Evolutionary conservation across 2,113 vertebrate genomes (phyloP).

Genomic region (Tursiops truncatus): DNA sequence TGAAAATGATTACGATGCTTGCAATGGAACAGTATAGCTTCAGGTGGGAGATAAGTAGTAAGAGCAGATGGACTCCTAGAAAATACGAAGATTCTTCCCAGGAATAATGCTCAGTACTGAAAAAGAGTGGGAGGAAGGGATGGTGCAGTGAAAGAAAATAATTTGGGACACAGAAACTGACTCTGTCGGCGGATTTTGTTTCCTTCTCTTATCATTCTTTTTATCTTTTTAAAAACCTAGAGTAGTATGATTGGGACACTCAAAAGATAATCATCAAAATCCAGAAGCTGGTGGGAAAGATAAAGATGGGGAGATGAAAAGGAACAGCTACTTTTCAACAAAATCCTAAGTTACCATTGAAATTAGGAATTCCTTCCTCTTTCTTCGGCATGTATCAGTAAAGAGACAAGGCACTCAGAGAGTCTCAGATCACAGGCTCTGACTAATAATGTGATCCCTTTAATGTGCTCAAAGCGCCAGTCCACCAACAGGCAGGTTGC

Average conservation of each 20-base stretch:
- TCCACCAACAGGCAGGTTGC: not conserved
- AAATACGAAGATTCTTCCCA: constrained; percentile 24
- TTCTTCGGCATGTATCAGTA: accelerated
- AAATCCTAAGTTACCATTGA: not conserved
- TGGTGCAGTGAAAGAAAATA: not conserved
- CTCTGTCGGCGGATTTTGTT: not conserved
- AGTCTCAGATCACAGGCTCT: not conserved
- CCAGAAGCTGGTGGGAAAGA: not conserved
- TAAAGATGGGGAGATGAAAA: not conserved
- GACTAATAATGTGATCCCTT: not conserved
- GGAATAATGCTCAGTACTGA: not conserved
- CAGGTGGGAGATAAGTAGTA: constrained; percentile 52
- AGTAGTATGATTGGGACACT: not conserved
- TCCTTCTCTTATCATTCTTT: not conserved
- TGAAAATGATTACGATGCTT: constrained; percentile 60
- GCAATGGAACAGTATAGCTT: constrained; percentile 46
- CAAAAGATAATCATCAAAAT: not conserved
- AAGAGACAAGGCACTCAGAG: not conserved
- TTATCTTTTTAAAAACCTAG: not conserved
- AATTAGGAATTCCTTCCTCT: not conserved
- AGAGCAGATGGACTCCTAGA: constrained; percentile 29
- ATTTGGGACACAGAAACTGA: not conserved
- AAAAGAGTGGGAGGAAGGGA: not conserved
- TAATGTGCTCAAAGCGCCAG: not conserved
- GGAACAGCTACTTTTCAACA: not conserved